Percentiles rank a stretch among this genome's conserved stretches.
These are phyloP conservation scores for Microchrysa polita DNA, from an alignment of 2,888 invertebrate genomes.

Conservation along the genomic window DNA sequence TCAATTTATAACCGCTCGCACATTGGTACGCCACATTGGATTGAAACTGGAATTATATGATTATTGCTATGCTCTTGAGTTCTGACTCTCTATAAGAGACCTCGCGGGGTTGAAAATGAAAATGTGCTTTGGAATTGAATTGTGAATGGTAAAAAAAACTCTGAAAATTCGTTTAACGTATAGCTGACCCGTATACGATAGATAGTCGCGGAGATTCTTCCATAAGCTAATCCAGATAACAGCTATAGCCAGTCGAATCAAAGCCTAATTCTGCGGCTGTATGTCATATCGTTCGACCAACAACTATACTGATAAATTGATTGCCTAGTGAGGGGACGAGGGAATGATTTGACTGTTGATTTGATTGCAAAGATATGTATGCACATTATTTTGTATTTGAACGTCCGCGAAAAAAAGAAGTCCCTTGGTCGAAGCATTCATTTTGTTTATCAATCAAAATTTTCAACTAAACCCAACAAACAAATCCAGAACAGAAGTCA, in stretches of 20 bases:
- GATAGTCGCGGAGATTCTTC: slow-evolving; percentile 15
- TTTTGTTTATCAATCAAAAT: slow-evolving; percentile 9
- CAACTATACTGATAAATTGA: not conserved
- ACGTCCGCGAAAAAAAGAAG: not conserved
- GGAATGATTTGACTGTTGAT: slow-evolving; percentile 15
- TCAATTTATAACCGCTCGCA: slow-evolving; percentile 50
- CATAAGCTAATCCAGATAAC: slow-evolving; percentile 11
- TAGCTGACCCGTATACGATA: slow-evolving; percentile 23
- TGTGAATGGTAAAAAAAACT: slow-evolving; percentile 35
- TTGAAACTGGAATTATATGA: no score
- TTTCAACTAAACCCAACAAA: not conserved
- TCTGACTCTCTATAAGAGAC: no score
- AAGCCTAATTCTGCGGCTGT: not conserved
- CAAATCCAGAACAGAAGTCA: slow-evolving; percentile 4
- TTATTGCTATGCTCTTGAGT: no score
- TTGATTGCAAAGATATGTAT: no score
- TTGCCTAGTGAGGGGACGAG: not conserved
- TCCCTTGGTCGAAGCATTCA: not conserved
- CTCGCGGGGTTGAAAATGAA: no score
- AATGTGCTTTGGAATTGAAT: slow-evolving; percentile 17
- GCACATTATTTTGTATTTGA: not conserved
- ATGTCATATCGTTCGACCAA: not conserved
- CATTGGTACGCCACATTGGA: no score
- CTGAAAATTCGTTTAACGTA: slow-evolving; percentile 36
- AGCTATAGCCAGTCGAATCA: no score